Evolutionary conservation across 2,113 vertebrate genomes (phyloP).

Genomic region (Sitta europaea): DNA sequence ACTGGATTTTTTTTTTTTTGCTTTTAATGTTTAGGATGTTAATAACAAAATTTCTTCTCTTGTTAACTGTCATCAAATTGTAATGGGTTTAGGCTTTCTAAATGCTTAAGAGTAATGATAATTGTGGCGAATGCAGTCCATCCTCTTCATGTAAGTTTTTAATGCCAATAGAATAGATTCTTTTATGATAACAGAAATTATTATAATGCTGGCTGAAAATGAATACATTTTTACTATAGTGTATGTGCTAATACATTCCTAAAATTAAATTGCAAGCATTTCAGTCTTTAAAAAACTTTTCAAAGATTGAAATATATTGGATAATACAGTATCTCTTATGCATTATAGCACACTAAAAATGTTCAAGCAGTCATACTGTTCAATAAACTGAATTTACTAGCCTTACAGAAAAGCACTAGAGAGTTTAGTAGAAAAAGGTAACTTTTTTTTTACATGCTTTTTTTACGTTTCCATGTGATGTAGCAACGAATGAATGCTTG

Average conservation of each 20-base stretch:
- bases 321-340: constrained; percentile 22
- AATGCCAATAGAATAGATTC: constrained; percentile 27
- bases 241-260: constrained; percentile 1
- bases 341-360: constrained; percentile 12
- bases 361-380: neutral
- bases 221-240: constrained; percentile 20
- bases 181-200: constrained; percentile 50
- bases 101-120: constrained; percentile 41
- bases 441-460: neutral
- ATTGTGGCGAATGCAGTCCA: constrained; percentile 15
- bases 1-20: neutral
- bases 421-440: constrained; percentile 36
- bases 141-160: constrained; percentile 50
- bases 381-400: constrained; percentile 31
- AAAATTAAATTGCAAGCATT: constrained; percentile 53
- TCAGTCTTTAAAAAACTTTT: constrained; percentile 40
- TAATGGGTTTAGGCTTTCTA: constrained; percentile 23
- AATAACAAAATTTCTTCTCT: constrained; percentile 33
- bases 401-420: neutral
- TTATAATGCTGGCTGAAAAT: constrained; percentile 25
- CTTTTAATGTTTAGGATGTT: constrained; percentile 35
- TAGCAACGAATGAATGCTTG: neutral
- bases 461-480: neutral
- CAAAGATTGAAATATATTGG: constrained; percentile 27
- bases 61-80: neutral